Conservation (phyloP, 1,140 invertebrate species). For the Drosophila orena region DNA sequence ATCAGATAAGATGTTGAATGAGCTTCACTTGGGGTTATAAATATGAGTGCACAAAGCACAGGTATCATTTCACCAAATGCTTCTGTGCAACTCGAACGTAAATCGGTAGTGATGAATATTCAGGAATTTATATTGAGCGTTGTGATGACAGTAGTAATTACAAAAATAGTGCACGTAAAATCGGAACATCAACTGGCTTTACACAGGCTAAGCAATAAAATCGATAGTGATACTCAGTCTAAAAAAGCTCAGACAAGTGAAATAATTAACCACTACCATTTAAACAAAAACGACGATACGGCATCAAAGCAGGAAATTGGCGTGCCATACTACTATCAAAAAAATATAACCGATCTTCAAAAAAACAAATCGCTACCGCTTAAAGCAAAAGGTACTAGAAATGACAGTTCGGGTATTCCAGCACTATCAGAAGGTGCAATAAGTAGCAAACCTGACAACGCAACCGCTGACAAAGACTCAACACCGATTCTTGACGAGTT, state of each 20-base stretch:
- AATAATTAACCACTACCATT: neutral
- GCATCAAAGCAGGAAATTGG: neutral
- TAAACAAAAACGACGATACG: neutral
- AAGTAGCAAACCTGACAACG: too few relatives aligned
- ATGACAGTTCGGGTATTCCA: too few relatives aligned
- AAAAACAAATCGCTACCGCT: neutral
- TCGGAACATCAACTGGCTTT: neutral
- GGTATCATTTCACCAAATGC: constrained; percentile 29
- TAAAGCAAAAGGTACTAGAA: neutral
- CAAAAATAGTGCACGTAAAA: neutral
- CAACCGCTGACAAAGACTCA: too few relatives aligned
- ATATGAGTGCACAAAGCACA: constrained; percentile 19
- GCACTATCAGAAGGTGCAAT: too few relatives aligned
- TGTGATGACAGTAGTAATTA: neutral
- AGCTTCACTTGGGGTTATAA: constrained; percentile 32
- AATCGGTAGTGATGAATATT: constrained; percentile 18
- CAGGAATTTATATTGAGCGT: neutral
- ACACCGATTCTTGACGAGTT: too few relatives aligned
- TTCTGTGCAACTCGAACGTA: constrained; percentile 15
- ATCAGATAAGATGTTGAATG: constrained; percentile 35
- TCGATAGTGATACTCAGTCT: neutral
- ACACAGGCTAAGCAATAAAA: neutral
- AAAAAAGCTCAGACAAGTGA: neutral
- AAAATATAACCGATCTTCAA: too few relatives aligned
- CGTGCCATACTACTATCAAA: neutral